Evolutionary conservation across 2,888 invertebrate species (phyloP).

Genomic region (Spodoptera picta): DNA sequence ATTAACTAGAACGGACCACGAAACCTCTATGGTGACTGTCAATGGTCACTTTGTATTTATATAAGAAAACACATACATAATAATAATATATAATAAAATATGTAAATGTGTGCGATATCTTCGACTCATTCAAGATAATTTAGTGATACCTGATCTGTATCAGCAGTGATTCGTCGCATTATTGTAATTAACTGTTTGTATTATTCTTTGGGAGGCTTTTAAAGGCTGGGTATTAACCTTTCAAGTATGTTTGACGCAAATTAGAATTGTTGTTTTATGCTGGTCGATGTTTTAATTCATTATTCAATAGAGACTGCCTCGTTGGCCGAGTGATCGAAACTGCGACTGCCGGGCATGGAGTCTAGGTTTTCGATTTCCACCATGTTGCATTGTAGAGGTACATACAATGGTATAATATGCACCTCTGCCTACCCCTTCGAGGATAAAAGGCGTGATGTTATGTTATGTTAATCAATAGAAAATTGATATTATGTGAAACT

Average conservation of each 20-base stretch:
- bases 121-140: conserved; percentile 31
- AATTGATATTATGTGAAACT: too few relatives aligned
- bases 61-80: conserved; percentile 7
- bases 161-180: conserved; percentile 25
- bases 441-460: too few relatives aligned
- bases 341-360: too few relatives aligned
- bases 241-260: background rate
- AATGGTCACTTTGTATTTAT: conserved; percentile 23
- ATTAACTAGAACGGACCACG: conserved; percentile 3
- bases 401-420: too few relatives aligned
- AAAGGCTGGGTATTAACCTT: conserved; percentile 20
- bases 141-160: conserved; percentile 25
- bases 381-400: too few relatives aligned
- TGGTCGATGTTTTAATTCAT: too few relatives aligned
- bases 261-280: too few relatives aligned
- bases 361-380: too few relatives aligned
- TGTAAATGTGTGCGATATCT: conserved; percentile 22
- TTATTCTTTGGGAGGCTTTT: background rate
- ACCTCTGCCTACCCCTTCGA: too few relatives aligned
- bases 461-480: too few relatives aligned
- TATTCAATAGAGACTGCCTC: too few relatives aligned
- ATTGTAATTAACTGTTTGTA: conserved; percentile 9
- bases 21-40: conserved; percentile 7
- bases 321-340: too few relatives aligned
- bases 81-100: conserved; percentile 5